Evolutionary conservation across 1,140 invertebrate species (phyloP).

Genomic region (Microplitis demolitor): DNA sequence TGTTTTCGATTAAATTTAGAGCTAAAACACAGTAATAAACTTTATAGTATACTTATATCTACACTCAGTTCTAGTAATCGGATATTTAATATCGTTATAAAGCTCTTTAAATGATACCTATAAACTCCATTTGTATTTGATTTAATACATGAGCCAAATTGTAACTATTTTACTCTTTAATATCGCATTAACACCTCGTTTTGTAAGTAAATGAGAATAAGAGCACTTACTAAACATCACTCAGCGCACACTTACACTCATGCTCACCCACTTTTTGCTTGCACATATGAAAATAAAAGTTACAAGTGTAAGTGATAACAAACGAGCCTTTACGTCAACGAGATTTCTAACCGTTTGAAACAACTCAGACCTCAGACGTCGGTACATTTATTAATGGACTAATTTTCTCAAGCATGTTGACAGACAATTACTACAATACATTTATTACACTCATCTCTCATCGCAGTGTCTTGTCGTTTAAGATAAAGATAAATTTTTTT

Average conservation of each 20-base stretch:
- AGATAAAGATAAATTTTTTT: neutral
- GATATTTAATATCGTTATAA: too few species aligned
- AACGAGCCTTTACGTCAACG: constrained; percentile 18
- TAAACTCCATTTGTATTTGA: too few species aligned
- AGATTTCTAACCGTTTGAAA: neutral
- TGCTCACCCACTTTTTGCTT: too few species aligned
- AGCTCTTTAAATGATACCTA: too few species aligned
- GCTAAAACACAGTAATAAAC: neutral
- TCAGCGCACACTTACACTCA: constrained; percentile 13
- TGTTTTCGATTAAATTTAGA: neutral
- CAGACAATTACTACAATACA: too few species aligned
- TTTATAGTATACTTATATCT: neutral
- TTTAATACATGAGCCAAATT: neutral
- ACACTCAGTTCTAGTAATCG: neutral
- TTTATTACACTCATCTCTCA: neutral
- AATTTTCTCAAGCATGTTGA: neutral
- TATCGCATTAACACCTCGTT: constrained; percentile 52
- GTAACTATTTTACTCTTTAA: constrained; percentile 25
- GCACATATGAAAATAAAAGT: too few species aligned
- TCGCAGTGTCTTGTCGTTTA: neutral
- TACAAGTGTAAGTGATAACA: neutral
- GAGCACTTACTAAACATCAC: constrained; percentile 50
- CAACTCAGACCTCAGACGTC: neutral
- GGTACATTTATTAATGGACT: neutral
- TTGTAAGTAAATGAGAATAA: constrained; percentile 42